A percentile compares a stretch with the other conserved stretches of the same genome.
These are phyloP conservation scores for Mycteria americana DNA, from an alignment of 2,797 vertebrate genomes.

Conservation along the genomic window DNA sequence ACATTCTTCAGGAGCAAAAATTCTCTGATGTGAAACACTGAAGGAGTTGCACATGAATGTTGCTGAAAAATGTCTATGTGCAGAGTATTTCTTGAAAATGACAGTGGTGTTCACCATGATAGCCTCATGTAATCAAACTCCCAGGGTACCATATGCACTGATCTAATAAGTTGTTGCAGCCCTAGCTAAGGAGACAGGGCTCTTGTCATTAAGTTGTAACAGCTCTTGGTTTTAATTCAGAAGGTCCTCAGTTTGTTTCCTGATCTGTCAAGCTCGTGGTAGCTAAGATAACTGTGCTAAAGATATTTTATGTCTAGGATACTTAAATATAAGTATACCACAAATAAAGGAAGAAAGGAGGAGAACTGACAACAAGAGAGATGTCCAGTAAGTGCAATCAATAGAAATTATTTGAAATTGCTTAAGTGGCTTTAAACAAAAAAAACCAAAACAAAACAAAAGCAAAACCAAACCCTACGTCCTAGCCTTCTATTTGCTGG, in stretches of 20 bases:
- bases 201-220: background rate
- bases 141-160: background rate
- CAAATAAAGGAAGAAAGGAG: background rate
- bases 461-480: background rate
- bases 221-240: background rate
- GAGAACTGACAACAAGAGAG: background rate
- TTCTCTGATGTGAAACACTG: background rate
- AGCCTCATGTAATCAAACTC: background rate
- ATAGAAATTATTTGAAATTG: background rate
- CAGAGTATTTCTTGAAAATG: background rate
- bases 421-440: background rate
- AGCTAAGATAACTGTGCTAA: background rate
- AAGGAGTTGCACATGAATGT: background rate
- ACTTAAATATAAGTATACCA: background rate
- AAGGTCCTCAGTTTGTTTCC: background rate
- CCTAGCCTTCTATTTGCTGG: background rate
- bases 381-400: background rate
- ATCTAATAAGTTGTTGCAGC: background rate
- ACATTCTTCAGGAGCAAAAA: conserved; percentile 22
- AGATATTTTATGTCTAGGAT: background rate
- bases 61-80: background rate
- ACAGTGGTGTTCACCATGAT: background rate
- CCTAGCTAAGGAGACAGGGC: background rate
- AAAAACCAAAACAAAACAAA: background rate
- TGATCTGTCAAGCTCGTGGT: background rate